Conservation (phyloP, 2,888 invertebrate genomes). For the Drosophila paranaensis region DNA sequence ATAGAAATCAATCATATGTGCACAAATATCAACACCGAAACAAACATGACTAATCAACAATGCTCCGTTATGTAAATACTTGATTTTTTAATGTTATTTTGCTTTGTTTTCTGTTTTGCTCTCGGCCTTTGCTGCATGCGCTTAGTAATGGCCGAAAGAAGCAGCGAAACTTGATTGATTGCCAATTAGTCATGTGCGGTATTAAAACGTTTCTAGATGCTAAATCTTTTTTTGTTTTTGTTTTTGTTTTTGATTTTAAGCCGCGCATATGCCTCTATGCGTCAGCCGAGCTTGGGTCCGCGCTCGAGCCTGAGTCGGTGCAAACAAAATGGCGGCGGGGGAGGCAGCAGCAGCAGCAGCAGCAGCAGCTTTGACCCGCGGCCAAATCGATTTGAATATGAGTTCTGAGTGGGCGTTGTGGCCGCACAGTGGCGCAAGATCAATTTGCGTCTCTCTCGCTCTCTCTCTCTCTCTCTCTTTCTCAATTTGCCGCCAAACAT, state of each 20-base stretch:
- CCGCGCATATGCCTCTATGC: slow-evolving; percentile 36
- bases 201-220: slow-evolving; percentile 56
- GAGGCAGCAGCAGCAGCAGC: not conserved
- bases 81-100: slow-evolving; percentile 23
- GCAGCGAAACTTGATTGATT: slow-evolving; percentile 66
- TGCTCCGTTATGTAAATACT: slow-evolving; percentile 47
- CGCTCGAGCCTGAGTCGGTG: slow-evolving; percentile 1
- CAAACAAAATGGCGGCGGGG: slow-evolving; percentile 36
- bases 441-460: slow-evolving; percentile 1
- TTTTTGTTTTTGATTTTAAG: slow-evolving; percentile 8
- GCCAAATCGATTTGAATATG: slow-evolving; percentile 44
- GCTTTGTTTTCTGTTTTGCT: slow-evolving; percentile 13
- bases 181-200: slow-evolving; percentile 71
- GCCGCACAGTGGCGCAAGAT: slow-evolving; percentile 49
- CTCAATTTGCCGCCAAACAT: slow-evolving; percentile 16
- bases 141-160: slow-evolving; percentile 58
- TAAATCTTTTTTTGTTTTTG: slow-evolving; percentile 44
- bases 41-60: slow-evolving; percentile 43
- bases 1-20: slow-evolving; percentile 38
- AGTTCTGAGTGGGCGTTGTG: slow-evolving; percentile 42
- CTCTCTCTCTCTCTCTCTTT: too few relatives aligned
- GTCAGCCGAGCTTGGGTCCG: slow-evolving; percentile 31
- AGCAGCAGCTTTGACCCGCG: slow-evolving; percentile 35
- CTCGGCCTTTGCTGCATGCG: slow-evolving; percentile 34
- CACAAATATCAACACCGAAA: slow-evolving; percentile 21